Base-by-base conservation (phyloP, 2,113 vertebrate genomes). In the Epinephelus moara region DNA sequence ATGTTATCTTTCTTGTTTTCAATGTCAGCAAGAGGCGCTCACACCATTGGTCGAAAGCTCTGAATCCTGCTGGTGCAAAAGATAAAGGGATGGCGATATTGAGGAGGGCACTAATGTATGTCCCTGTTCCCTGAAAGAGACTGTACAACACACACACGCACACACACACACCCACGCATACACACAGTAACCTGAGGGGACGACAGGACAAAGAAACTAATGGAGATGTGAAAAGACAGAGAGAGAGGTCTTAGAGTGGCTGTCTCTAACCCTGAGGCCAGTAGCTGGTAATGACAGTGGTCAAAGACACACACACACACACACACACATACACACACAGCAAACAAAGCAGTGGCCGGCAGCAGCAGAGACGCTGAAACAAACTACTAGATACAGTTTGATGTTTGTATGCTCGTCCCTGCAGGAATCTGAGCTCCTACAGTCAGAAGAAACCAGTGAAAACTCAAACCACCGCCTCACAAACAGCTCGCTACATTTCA, bases 151-250 rank as follows among this genome's bases (percentile, higher is more conserved):
- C 64, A 67, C 64, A 40, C 30, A 53, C 55, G 27, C 60, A 60
- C 72, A 69, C 49, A 67, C 64, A 59, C 67, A 66, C 80, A 75
- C 77, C 78, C 67, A 79, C 70, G 70, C 45, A 81, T 49, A 77
- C 30, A 61, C 9, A 40, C 3, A 70, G 14, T 42, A 73, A 89
- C 86, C 88, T 73, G 37, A 82, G 81, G 88, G 88, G 50, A 83
- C 4, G 55, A 69, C 56, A 40, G 80, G 75, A 82, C 87, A 91
- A 85, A 92, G 80, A 79, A 86, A 88, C 87, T 87, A 91, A 91
- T 89, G 89, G 90, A 92, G 76, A 93, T 91, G 78, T 88, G 82
- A 92, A 86, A 90, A 92, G 88, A 93, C 88, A 91, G 79, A 86
- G 69, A 89, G 75, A 86, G 78, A 72, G 76, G 77, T 91, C 75